Base-by-base conservation (phyloP, 2,888 invertebrate species). In the Eupithecia insigniata region DNA sequence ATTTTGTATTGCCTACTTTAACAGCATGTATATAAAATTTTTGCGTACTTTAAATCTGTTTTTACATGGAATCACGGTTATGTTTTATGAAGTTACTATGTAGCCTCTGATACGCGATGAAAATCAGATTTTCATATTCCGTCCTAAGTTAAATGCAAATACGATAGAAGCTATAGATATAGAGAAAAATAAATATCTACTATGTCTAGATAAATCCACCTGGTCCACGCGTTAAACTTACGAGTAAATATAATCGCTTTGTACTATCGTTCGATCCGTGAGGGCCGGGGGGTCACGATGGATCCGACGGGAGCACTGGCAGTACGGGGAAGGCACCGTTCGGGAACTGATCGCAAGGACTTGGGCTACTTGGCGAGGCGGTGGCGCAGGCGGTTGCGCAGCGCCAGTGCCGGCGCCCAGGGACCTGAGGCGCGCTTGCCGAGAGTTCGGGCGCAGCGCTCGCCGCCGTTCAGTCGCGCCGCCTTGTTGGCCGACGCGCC, bases 171-270 rank as follows among this genome's bases (percentile, higher is more conserved):
- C 86, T 90, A 89, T 85, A 87, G 88, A 90, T 89, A 90, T 88
- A 88, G 88, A 87, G 87, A 90, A 90, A 68, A 90, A 92, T 91
- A 92, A 90, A 90, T 90, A 91, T 92, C 86, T 88, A 90, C 87
- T 87, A 87, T 89, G 87, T 88, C 90, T 89, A 88, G 86, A 86
- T 86, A 85, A 82, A 85, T 87, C 86, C 86, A 89, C 88, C 87
- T 92, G 93, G 93, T 93, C 93, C 93, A 87, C 92, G 86, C 85
- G 89, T 89, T 89, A 88, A 88, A 87, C 90, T 92, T 90, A 91
- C 87, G 87, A 84, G 88, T 88, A 87, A 91, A 89, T 89, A 92
- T 87, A 89, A 58, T 87, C 87, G 89, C 84, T 92, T 93, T 93
- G 93, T 93, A 93, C 93, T 93, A 92, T 92, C 83, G 89, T 89